Base-by-base conservation (phyloP, 1,140 invertebrate genomes). In the Mizuhopecten yessoensis region DNA sequence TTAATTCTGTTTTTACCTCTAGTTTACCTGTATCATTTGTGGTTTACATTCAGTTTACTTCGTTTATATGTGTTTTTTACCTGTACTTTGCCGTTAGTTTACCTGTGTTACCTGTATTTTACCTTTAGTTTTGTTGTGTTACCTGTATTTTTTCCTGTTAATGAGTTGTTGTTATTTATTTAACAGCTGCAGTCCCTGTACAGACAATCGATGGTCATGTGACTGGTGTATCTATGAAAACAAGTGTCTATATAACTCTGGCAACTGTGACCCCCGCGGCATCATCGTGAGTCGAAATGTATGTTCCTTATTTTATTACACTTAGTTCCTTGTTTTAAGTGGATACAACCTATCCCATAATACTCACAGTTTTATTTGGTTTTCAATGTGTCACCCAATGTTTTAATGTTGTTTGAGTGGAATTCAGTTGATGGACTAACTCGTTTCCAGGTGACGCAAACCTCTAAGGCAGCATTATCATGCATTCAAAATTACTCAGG, bases 181-280 rank as follows among this genome's bases (percentile, higher is more conserved):
- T 87, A 90, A 34, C 92, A 95, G 95, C 33, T 95, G 95, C 87
- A 90, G 93, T 23, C 57, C 88, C 3, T 95, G 95, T 90, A 93
- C 93, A n/a, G 92, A 93, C 90, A 95, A 94, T 86, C 86, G 49
- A 7, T 95, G 92, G 90, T 92, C 93, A 33, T 95, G 95, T 92
- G 93, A 95, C 89, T 95, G 95, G 95, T 95, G 95, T 93, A 87
- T 95, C n/a, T 94, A 93, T 90, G 93, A 95, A 49, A 95, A 95
- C 88, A 93, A 93, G 33, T 95, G 95, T 93, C 91, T 90, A 86
- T 93, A 94, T 88, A 89, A 94, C 88, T 92, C 93, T n/a, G 91
- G 92, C 11, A 75, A 89, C 0, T 95, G 95, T 57, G 57, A 75
- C 57, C 88, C 92, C 33, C 75, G 75, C 0, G 86, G 92, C 57